A percentile compares a stretch with the other conserved stretches of the same genome.
phyloP scores from a whole-genome alignment of 2,797 vertebrate genomes.

The Hippoglossus hippoglossus region DNA sequence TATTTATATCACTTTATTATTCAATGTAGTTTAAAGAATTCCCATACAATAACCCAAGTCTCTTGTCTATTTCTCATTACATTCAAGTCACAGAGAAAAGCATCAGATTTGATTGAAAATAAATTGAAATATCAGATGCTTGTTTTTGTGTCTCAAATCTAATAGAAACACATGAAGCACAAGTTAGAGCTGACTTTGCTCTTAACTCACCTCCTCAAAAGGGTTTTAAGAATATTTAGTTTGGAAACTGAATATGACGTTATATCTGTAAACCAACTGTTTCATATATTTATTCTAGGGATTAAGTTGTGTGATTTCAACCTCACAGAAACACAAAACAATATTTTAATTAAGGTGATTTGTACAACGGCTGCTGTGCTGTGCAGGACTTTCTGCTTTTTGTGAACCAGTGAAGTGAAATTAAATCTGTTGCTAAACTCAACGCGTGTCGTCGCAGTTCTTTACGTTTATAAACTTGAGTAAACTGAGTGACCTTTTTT shows the following conservation, averaged over 20 bases:
- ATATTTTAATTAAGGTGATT: background rate
- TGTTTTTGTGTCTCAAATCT: too few relatives aligned
- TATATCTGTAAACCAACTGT: constrained; percentile 5
- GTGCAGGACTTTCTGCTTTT: constrained; percentile 11
- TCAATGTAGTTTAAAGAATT: constrained; percentile 2
- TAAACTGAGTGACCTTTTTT: background rate
- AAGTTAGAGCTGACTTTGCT: background rate
- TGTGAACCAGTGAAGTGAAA: constrained; percentile 26
- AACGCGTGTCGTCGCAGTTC: background rate
- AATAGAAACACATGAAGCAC: too few relatives aligned
- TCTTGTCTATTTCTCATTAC: background rate
- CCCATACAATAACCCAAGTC: background rate
- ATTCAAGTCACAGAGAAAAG: too few relatives aligned
- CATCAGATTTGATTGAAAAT: background rate
- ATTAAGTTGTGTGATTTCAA: constrained; percentile 22
- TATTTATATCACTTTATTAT: constrained; percentile 16
- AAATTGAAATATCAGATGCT: too few relatives aligned
- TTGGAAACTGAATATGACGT: constrained; percentile 31
- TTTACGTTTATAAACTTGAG: background rate
- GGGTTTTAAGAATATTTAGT: background rate
- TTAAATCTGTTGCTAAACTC: constrained; percentile 34
- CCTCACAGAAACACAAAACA: constrained; percentile 9
- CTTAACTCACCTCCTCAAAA: background rate
- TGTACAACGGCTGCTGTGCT: constrained; percentile 4
- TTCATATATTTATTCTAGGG: background rate